Evolutionary conservation across 2,888 invertebrate genomes (phyloP).

Genomic region (Oeneis ivallda): DNA sequence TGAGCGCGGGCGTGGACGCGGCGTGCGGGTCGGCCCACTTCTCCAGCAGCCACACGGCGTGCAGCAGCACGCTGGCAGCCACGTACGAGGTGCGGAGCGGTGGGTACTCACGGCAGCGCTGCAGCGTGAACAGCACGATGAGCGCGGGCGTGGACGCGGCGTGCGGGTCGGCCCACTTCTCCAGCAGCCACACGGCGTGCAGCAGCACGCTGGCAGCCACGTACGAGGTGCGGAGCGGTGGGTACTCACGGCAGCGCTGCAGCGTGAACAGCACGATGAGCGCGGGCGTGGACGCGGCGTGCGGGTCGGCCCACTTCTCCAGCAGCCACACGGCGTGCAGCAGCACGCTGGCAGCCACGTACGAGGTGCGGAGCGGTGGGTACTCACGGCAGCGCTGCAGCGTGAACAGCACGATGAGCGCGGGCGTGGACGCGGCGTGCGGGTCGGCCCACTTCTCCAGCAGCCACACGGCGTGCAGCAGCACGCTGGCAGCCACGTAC

Average conservation of each 20-base stretch:
- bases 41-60: slow-evolving; percentile 88
- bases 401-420: slow-evolving; percentile 87
- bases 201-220: slow-evolving; percentile 87
- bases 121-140: slow-evolving; percentile 87
- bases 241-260: slow-evolving; percentile 89
- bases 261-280: slow-evolving; percentile 87
- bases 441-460: slow-evolving; percentile 86
- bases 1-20: slow-evolving; percentile 85
- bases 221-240: too few relatives aligned
- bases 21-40: slow-evolving; percentile 85
- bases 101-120: slow-evolving; percentile 89
- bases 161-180: slow-evolving; percentile 85
- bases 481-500: slow-evolving; percentile 88
- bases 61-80: slow-evolving; percentile 87
- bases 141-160: slow-evolving; percentile 86
- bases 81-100: too few relatives aligned
- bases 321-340: slow-evolving; percentile 91
- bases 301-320: slow-evolving; percentile 85
- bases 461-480: slow-evolving; percentile 90
- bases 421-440: slow-evolving; percentile 84
- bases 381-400: slow-evolving; percentile 90
- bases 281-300: slow-evolving; percentile 84
- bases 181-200: slow-evolving; percentile 89
- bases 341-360: slow-evolving; percentile 87
- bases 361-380: too few relatives aligned